phyloP scores from a whole-genome alignment of 2,888 invertebrate genomes.

The Apocheima hispidaria region DNA sequence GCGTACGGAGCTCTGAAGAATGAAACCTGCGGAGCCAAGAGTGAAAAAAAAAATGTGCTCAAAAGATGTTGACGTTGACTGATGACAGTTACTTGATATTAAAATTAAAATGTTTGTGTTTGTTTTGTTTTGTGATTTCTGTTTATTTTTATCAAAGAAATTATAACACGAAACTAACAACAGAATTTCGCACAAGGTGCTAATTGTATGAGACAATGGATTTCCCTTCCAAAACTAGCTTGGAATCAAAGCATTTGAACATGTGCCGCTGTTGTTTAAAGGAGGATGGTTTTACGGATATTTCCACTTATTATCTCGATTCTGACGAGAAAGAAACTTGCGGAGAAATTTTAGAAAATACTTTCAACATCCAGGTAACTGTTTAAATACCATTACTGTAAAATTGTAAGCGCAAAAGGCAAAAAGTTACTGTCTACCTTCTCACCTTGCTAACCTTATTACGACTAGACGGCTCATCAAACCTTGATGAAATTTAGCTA shows the following conservation, averaged over 20 bases:
- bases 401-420: no score
- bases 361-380: constrained; percentile 62
- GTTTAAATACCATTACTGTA: neutral
- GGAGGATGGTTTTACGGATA: constrained; percentile 49
- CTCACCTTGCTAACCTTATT: no score
- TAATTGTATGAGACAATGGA: constrained; percentile 41
- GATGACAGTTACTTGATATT: no score
- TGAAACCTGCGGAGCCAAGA: no score
- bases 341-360: constrained; percentile 56
- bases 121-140: no score
- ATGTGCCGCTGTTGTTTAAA: constrained; percentile 64
- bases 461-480: no score
- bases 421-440: no score
- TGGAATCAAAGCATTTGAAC: constrained; percentile 27
- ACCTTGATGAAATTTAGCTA: no score
- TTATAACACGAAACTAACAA: neutral
- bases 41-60: no score
- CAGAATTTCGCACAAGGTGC: neutral
- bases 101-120: no score
- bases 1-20: no score
- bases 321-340: constrained; percentile 54
- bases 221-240: constrained; percentile 4
- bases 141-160: neutral
- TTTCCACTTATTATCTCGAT: constrained; percentile 51
- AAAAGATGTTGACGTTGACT: no score